Evolutionary conservation across 2,113 vertebrate genomes (phyloP).

Genomic region (Phoenicopterus ruber): DNA sequence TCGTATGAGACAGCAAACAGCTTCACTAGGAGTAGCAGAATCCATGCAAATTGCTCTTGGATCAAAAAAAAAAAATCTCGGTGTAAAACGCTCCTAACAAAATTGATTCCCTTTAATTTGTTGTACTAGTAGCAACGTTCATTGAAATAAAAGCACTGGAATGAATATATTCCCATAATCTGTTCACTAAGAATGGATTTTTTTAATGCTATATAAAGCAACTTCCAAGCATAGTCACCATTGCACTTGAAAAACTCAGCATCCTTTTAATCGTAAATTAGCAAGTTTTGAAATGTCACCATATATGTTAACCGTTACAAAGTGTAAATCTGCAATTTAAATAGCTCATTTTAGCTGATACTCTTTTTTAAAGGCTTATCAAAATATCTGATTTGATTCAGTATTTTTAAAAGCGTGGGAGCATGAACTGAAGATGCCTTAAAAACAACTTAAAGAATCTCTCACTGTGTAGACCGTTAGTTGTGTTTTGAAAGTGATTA

Average conservation of each 20-base stretch:
- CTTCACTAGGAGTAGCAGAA: background rate
- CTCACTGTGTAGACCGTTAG: background rate
- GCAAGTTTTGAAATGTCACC: constrained; percentile 33
- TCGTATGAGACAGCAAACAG: background rate
- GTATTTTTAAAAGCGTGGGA: constrained; percentile 34
- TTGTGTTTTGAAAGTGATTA: background rate
- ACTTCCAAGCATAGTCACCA: background rate
- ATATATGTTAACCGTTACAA: background rate
- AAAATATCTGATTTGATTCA: constrained; percentile 27
- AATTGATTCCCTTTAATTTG: constrained; percentile 22
- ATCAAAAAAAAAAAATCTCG: background rate
- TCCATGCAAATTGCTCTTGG: background rate
- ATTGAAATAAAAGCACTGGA: constrained; percentile 10
- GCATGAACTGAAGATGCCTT: background rate
- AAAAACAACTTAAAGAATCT: background rate
- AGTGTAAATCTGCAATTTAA: constrained; percentile 3
- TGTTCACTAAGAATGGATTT: background rate
- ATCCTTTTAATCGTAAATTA: constrained; percentile 24
- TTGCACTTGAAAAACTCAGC: background rate
- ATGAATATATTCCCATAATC: background rate
- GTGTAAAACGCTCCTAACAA: background rate
- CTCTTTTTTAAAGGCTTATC: background rate
- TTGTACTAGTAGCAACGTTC: background rate
- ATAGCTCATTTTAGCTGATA: background rate
- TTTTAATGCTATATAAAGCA: background rate